Base-by-base conservation (phyloP, 1,140 invertebrate genomes). In the Ips typographus region DNA sequence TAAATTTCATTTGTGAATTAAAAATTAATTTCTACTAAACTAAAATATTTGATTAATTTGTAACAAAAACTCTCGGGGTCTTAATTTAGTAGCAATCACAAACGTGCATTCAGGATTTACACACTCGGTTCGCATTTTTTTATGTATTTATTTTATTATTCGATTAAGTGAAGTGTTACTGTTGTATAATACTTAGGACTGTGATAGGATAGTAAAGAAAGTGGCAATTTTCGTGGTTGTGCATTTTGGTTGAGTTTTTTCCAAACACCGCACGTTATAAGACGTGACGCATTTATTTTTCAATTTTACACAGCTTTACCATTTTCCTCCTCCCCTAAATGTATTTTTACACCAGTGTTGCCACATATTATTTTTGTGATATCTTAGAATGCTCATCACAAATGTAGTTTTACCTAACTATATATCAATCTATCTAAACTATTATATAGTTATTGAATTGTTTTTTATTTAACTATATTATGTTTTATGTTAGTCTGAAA, bases 301-400 rank as follows among this genome's bases (percentile, higher is more conserved):
- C 22, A 22, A 22, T 22, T 22, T 22, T 22, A 22, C 22, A 22
- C 22, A 22, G 22, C 22, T 22, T 22, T 22, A 22, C 22, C 44
- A 49, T 8, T 49, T 49, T 49, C 44, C 3, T 49, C 44, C 44
- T 49, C 44, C 44, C 7, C 44, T 49, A 49, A 49, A 49, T 49
- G 6, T 49, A 49, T 49, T 49, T 49, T 8, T 49, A 3, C 44
- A 49, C 44, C 44, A 2, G 22, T 49, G 7, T 49, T 22, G 44
- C 44, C 44, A 49, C 44, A 49, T 6, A 49, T 49, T 49, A 22
- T 8, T 64, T 75, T 77, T 78, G 77, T 78, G 77, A 78, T 77
- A 77, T 74, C 66, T 72, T 74, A 74, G 70, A 77, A 75, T 77
- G 75, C 75, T 77, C 77, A 77, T 78, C 76, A 77, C 75, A 75